These are phyloP conservation scores for Novumbra hubbsi DNA, from an alignment of 2,797 vertebrate genomes.

Conservation along the genomic window DNA sequence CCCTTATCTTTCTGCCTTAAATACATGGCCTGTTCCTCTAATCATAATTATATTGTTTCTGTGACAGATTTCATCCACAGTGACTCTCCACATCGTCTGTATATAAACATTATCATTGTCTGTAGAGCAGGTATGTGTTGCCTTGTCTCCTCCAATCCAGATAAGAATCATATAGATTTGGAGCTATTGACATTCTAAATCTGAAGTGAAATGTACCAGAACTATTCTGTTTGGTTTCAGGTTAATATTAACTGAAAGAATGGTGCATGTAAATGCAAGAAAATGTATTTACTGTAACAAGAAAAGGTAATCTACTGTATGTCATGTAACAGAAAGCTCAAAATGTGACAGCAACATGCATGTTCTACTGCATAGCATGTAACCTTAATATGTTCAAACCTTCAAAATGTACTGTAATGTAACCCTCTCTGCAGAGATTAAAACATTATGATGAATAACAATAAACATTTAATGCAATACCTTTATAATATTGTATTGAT, in stretches of 20 bases:
- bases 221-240: neutral
- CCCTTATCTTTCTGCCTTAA: conserved; percentile 70
- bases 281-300: neutral
- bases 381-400: conserved; percentile 58
- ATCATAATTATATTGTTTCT: conserved; percentile 33
- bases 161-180: conserved; percentile 6
- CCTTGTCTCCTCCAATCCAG: conserved; percentile 14
- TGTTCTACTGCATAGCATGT: conserved; percentile 65
- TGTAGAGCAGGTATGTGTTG: conserved; percentile 44
- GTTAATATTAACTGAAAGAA: conserved; percentile 27
- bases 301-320: neutral
- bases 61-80: conserved; percentile 15
- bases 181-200: neutral
- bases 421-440: conserved; percentile 53
- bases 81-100: conserved; percentile 45
- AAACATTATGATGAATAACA: conserved; percentile 55
- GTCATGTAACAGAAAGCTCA: conserved; percentile 26
- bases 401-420: conserved; percentile 60
- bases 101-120: conserved; percentile 46
- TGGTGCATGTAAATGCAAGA: neutral
- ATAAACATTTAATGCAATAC: conserved; percentile 68
- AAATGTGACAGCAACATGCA: conserved; percentile 62
- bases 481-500: conserved; percentile 11
- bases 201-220: neutral
- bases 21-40: conserved; percentile 51